phyloP scores from a whole-genome alignment of 92 coral and sea anemone genomes.

The Epizoanthus rinbou region DNA sequence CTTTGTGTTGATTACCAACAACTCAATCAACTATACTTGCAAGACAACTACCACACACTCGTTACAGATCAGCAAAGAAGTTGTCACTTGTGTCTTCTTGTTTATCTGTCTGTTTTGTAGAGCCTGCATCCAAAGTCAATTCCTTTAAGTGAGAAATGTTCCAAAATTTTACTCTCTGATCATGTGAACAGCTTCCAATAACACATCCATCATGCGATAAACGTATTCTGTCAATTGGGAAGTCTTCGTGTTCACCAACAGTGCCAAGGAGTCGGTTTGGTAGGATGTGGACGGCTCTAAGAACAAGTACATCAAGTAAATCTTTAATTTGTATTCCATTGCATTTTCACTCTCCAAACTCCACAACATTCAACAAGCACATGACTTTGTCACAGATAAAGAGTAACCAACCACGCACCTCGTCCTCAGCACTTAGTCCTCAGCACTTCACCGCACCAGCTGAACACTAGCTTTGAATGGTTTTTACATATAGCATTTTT shows the following conservation, averaged over 20 bases:
- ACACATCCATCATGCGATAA: constrained; percentile 79
- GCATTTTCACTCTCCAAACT: not conserved
- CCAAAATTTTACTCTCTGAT: constrained; percentile 94
- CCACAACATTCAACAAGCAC: not conserved
- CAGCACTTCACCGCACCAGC: too few relatives aligned
- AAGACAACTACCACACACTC: too few relatives aligned
- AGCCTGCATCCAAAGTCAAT: constrained; percentile 56
- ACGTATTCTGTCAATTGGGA: constrained; percentile 93
- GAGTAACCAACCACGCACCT: too few relatives aligned
- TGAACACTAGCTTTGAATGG: too few relatives aligned
- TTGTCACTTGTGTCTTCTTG: constrained; percentile 55
- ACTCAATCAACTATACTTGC: too few relatives aligned
- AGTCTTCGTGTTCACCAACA: constrained; percentile 92
- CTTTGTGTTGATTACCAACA: too few relatives aligned
- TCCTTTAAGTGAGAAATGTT: constrained; percentile 78
- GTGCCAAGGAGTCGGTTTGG: constrained; percentile 92
- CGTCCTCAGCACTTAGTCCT: too few relatives aligned
- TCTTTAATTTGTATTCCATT: not conserved
- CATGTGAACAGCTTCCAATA: constrained; percentile 97
- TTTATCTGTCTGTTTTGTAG: constrained; percentile 54
- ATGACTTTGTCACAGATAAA: not conserved
- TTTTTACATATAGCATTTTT: too few relatives aligned
- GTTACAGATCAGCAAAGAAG: constrained; percentile 82
- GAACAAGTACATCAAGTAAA: not conserved
- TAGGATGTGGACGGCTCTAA: constrained; percentile 92